Percentiles rank a stretch among this genome's conserved stretches.
phyloP scores from a whole-genome alignment of 1,140 invertebrate genomes.

The Pseudobourletiella spinata region DNA sequence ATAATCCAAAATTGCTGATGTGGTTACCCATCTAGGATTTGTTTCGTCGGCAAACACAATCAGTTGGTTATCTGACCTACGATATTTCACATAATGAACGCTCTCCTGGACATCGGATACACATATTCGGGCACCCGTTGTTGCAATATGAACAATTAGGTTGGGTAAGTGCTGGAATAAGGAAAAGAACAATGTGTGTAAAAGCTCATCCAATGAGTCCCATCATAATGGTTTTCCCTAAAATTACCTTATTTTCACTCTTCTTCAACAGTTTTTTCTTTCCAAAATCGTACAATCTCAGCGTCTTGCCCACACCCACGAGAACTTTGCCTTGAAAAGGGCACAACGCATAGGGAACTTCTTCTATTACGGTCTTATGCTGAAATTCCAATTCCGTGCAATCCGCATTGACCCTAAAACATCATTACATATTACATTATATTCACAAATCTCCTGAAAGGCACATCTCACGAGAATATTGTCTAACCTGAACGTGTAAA shows the following conservation, averaged over 20 bases:
- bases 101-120: slow-evolving; percentile 96
- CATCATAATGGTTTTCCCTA: too few relatives aligned
- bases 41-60: slow-evolving; percentile 98
- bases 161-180: slow-evolving; percentile 80
- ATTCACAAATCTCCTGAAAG: too few relatives aligned
- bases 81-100: slow-evolving; percentile 92
- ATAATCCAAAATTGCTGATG: slow-evolving; percentile 87
- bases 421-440: too few relatives aligned
- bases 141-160: slow-evolving; percentile 83
- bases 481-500: slow-evolving; percentile 79
- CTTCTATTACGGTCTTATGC: slow-evolving; percentile 90
- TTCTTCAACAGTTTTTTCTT: slow-evolving; percentile 94
- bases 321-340: slow-evolving; percentile 85
- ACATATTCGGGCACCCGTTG: slow-evolving; percentile 85
- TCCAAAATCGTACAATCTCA: slow-evolving; percentile 93
- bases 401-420: slow-evolving; percentile 53
- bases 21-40: slow-evolving; percentile 90
- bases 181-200: slow-evolving; percentile 11
- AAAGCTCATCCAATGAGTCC: too few relatives aligned
- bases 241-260: slow-evolving; percentile 92
- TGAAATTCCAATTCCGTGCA: slow-evolving; percentile 77
- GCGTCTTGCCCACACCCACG: slow-evolving; percentile 81
- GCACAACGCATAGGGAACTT: slow-evolving; percentile 80
- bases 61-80: slow-evolving; percentile 90
- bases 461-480: too few relatives aligned